Evolutionary conservation across 2,888 invertebrate species (phyloP).

Genomic region (Mechanitis messenoides): DNA sequence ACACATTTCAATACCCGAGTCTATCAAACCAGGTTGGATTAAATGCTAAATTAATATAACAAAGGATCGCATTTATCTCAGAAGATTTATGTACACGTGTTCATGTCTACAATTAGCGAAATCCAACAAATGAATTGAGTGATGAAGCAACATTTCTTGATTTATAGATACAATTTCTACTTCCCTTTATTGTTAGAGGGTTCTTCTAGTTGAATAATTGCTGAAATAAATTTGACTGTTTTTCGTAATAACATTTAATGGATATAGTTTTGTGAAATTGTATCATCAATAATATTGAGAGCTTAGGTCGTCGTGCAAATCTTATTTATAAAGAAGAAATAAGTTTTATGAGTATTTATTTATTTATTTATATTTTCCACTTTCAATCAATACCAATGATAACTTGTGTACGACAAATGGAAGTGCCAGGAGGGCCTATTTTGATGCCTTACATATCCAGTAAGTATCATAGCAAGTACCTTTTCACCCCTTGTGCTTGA

Average conservation of each 20-base stretch:
- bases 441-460: too few species aligned
- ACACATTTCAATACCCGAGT: conserved; percentile 1
- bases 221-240: neutral
- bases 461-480: too few species aligned
- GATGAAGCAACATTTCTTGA: conserved; percentile 46
- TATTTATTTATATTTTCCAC: too few species aligned
- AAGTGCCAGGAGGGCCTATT: too few species aligned
- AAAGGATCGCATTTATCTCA: conserved; percentile 23
- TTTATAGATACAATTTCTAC: conserved; percentile 33
- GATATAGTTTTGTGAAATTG: too few species aligned
- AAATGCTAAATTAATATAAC: conserved; percentile 24
- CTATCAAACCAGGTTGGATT: conserved; percentile 4
- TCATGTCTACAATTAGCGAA: conserved; percentile 35
- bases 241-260: too few species aligned
- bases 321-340: too few species aligned
- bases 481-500: too few species aligned
- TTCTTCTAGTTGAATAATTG: neutral
- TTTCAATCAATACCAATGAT: too few species aligned
- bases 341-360: too few species aligned
- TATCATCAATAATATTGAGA: too few species aligned
- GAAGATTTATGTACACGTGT: conserved; percentile 20
- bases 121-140: conserved; percentile 54
- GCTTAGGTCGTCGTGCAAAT: neutral
- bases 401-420: too few species aligned
- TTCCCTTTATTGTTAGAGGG: neutral